Base-by-base conservation (phyloP, 2,797 vertebrate genomes). In the Hipposideros larvatus region DNA sequence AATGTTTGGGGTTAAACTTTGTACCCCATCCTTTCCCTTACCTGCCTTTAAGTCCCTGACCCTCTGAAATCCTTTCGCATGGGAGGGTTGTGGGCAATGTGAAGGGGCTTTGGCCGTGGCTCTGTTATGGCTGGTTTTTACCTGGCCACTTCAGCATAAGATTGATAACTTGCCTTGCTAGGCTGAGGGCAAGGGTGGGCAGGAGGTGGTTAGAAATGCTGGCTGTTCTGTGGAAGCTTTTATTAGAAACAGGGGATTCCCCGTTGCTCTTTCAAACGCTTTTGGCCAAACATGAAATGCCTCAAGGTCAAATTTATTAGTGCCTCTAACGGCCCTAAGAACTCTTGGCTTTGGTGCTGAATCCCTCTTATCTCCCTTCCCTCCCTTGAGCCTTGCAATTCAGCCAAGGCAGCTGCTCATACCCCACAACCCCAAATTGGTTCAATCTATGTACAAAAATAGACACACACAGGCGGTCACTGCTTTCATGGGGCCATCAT, bases 261-360 rank as follows among this genome's bases (percentile, higher is more conserved):
- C 89, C 75, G 70, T 13, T 59, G 63, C 85, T 93, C 73, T 97
- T 93, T 84, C 70, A 86, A 91, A 85, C 8, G 61, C 51, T 90
- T 82, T 59, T 91, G 57, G 91, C 88, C 75, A 89, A 94, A 97
- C 55, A 84, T 21, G 14, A 84, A 96, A 84, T 74, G 71, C 34
- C 26, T 53, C 86, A 96, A 96, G 86, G 96, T 97, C 97, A 97
- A 95, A 96, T 89, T 61, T 95, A 95, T 96, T 85, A 96, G 66
- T 43, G 46, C 19, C 89, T 70, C 70, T 89, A 92, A 88, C 15
- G 86, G 78, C 31, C 41, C 66, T 13, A 51, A 95, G 57, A 92
- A 89, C 59, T 84, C 70, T 87, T 88, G 78, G 94, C 94, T 91
- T 91, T 66, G 21, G 83, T 80, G 82, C n/a, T 2, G 61, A 97